phyloP scores from a whole-genome alignment of 2,888 invertebrate genomes.

The Nipponacmea schrenckii region DNA sequence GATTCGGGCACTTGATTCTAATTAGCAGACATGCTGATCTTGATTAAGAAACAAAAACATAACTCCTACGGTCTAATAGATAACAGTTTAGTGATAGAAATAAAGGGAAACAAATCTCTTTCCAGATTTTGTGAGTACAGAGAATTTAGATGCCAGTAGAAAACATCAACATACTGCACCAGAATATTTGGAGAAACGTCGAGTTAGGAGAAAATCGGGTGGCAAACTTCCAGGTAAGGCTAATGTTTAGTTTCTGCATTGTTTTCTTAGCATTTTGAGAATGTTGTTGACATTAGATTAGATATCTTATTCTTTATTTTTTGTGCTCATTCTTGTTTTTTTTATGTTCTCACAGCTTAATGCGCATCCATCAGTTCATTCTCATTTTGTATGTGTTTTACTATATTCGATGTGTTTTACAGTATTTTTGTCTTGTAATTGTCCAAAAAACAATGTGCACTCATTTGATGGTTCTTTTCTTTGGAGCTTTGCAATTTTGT shows the following conservation, averaged over 20 bases:
- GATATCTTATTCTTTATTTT: not conserved
- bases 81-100: too few species aligned
- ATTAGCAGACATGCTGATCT: too few species aligned
- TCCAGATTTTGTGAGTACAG: slow-evolving; percentile 43
- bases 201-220: slow-evolving; percentile 53
- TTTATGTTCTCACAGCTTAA: not conserved
- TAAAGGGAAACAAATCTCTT: not conserved
- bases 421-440: too few species aligned
- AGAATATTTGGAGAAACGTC: slow-evolving; percentile 86
- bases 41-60: too few species aligned
- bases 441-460: too few species aligned
- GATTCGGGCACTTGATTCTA: too few species aligned
- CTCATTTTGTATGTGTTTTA: not conserved
- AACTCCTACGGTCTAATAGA: too few species aligned
- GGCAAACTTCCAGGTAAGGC: slow-evolving; percentile 45
- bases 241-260: not conserved
- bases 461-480: too few species aligned
- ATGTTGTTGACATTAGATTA: not conserved
- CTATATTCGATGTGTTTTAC: too few species aligned
- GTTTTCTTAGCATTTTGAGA: not conserved
- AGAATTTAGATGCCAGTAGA: slow-evolving; percentile 49
- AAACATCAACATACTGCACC: slow-evolving; percentile 83
- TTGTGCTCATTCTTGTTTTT: not conserved
- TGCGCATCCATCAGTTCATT: not conserved
- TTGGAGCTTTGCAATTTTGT: too few species aligned